Evolutionary conservation across 2,113 vertebrate species (phyloP).

Genomic region (Vireo altiloquus): DNA sequence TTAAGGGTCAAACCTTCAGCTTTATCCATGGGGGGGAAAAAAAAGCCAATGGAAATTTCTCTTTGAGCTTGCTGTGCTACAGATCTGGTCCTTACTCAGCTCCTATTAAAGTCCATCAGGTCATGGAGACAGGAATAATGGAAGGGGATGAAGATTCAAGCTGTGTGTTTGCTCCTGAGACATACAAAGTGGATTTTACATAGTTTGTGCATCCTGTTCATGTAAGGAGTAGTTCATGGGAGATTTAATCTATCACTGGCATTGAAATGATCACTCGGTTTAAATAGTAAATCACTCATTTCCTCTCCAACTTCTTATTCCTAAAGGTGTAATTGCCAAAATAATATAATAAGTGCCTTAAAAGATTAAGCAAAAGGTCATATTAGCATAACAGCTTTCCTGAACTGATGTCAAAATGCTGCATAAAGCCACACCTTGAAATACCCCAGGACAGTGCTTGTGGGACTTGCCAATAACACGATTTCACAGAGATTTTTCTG

Average conservation of each 20-base stretch:
- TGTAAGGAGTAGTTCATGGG: not conserved
- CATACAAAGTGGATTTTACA: not conserved
- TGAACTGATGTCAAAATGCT: not conserved
- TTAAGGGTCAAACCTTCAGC: too few species aligned
- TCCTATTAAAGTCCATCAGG: not conserved
- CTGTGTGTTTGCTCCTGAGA: not conserved
- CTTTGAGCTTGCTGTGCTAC: not conserved
- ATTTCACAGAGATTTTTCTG: not conserved
- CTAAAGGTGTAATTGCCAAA: not conserved
- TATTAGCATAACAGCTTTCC: not conserved
- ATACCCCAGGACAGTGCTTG: not conserved
- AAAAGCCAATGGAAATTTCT: slow-evolving; percentile 21
- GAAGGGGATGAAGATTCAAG: not conserved
- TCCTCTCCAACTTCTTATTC: not conserved
- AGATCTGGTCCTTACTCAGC: not conserved
- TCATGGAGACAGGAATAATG: not conserved
- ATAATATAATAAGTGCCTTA: not conserved
- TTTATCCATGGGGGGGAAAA: not conserved
- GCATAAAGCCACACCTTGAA: not conserved
- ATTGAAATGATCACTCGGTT: not conserved
- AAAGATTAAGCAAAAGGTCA: not conserved
- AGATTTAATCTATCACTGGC: not conserved
- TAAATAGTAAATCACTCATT: not conserved
- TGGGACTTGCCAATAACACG: not conserved
- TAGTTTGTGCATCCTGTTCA: not conserved